Percentiles rank a stretch among this genome's conserved stretches.
Conservation (phyloP, 2,797 vertebrate species). For the Cyclura pinguis region DNA sequence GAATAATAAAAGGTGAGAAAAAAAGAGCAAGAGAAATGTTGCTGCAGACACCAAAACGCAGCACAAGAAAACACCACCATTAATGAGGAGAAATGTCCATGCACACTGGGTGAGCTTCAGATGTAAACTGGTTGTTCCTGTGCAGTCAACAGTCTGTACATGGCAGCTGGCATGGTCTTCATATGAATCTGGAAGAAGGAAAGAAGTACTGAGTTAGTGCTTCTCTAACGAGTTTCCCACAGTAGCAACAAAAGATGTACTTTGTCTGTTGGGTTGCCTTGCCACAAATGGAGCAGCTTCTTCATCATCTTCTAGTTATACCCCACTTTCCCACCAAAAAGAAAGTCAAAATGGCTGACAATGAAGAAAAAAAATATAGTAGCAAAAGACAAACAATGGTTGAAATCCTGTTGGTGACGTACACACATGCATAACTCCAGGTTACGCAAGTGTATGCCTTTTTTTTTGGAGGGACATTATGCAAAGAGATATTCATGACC, state of each 20-base stretch:
- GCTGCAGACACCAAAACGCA: slow-evolving; percentile 81
- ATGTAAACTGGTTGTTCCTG: slow-evolving; percentile 89
- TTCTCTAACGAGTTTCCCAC: neutral
- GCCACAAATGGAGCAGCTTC: neutral
- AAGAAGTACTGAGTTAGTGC: slow-evolving; percentile 29
- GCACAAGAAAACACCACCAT: slow-evolving; percentile 82
- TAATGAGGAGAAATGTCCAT: slow-evolving; percentile 79
- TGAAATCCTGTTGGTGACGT: neutral
- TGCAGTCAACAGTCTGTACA: slow-evolving; percentile 98
- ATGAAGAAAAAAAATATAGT: neutral
- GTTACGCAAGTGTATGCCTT: no score
- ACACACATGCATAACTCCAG: no score
- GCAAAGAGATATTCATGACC: no score
- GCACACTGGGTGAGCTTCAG: slow-evolving; percentile 72
- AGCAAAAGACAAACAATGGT: neutral
- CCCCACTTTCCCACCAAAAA: neutral
- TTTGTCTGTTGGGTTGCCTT: neutral
- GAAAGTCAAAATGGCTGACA: neutral
- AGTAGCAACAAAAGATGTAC: neutral
- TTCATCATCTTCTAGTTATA: neutral
- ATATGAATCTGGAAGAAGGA: slow-evolving; percentile 90
- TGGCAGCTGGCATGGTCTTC: slow-evolving; percentile 99
- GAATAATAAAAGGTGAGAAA: slow-evolving; percentile 30
- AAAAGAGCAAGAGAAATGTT: slow-evolving; percentile 51
- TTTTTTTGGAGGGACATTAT: no score